Percentiles rank a stretch among this genome's conserved stretches.
Evolutionary conservation across 2,888 invertebrate genomes (phyloP).

Genomic region (Parthenolecanium corni): DNA sequence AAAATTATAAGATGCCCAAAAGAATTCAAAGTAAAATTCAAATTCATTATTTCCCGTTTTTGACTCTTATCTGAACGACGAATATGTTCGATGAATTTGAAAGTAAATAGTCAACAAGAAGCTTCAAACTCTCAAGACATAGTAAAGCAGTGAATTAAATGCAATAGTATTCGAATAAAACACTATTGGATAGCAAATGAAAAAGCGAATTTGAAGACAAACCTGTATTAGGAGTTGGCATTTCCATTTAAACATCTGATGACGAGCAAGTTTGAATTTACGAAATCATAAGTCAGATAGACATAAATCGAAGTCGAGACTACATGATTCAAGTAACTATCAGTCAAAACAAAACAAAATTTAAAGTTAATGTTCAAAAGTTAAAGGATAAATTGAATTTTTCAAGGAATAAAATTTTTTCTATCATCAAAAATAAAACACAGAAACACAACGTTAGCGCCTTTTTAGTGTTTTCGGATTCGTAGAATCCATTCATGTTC

Average conservation of each 20-base stretch:
- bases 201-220: conserved; percentile 7
- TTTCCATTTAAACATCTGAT: conserved; percentile 1
- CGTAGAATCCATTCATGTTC: conserved; percentile 20
- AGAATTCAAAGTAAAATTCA: no score
- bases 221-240: conserved; percentile 26
- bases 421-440: conserved; percentile 15
- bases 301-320: background rate
- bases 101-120: no score
- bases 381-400: no score
- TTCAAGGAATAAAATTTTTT: no score
- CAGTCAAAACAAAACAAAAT: background rate
- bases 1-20: no score
- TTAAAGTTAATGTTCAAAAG: background rate
- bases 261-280: background rate
- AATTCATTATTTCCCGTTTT: no score
- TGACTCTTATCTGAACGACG: no score
- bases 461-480: conserved; percentile 27
- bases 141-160: background rate
- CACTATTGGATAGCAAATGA: background rate
- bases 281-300: background rate
- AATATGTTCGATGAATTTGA: no score
- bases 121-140: background rate
- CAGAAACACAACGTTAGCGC: conserved; percentile 27
- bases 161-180: background rate
- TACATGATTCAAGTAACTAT: background rate